Evolutionary conservation across 2,888 invertebrate species (phyloP), one percentile per base, ranked within the genome.

Genomic region (Argynnis bischoffii): DNA sequence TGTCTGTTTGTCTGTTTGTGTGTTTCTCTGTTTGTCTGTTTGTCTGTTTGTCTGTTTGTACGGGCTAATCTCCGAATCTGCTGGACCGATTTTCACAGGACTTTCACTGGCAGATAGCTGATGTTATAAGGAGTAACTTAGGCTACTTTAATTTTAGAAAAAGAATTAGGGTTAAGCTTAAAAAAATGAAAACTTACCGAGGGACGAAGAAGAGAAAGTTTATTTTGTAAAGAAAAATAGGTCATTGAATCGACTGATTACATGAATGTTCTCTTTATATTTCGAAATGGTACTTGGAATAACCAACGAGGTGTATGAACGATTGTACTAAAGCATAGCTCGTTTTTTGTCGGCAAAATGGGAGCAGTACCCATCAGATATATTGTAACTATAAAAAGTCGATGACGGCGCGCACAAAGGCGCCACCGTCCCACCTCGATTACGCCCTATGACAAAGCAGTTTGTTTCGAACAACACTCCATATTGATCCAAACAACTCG

Each of bases 371-470:
- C 89, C 90, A 92, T 92, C 92, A 90, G 92, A 92, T 92, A 92
- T 87, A 41, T 41, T 41, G 35, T 41, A 79, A 80, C 78, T 80
- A 88, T 84, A 92, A 92, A 92, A 92, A 92, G 80, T 81, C 83
- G 90, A 83, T 86, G 90, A 91, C 88, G 87, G 88, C 76, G 70
- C 79, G 75, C 79, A 89, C 92, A 92, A 92, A 90, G 90, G 85
- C 88, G 90, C 92, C 90, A 89, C 89, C 89, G 89, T 85, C 86
- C 80, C 83, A 83, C 87, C 84, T 92, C 90, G 90, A 92, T 92
- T 92, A 92, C 89, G 85, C 86, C 85, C 88, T 92, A 92, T 92
- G 92, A 92, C 92, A 89, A 88, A 86, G 92, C 92, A 88, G 83
- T 91, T 91, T 90, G 84, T 79, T 81, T 78, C 76, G 85, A 86